phyloP scores from a whole-genome alignment of 1,140 invertebrate genomes.

The Drosophila willistoni region DNA sequence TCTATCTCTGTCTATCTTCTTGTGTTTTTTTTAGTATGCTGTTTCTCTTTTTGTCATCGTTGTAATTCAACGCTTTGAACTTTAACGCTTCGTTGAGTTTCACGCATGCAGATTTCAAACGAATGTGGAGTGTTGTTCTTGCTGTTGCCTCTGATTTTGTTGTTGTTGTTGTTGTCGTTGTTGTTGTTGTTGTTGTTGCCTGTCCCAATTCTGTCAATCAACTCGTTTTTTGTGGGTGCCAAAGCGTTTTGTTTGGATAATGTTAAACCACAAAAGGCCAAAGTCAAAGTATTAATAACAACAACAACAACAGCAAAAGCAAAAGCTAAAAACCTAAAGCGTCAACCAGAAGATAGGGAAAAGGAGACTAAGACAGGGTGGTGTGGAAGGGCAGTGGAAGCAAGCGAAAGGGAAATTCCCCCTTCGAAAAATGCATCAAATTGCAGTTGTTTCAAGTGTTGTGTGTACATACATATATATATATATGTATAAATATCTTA shows the following conservation, averaged over 20 bases:
- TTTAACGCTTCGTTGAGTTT: conserved; percentile 80
- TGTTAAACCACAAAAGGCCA: conserved; percentile 78
- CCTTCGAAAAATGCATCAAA: conserved; percentile 53
- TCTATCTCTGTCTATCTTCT: conserved; percentile 19
- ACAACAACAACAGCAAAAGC: conserved; percentile 43
- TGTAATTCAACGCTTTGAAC: conserved; percentile 78
- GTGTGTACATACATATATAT: no score
- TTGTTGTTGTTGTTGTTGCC: conserved; percentile 30
- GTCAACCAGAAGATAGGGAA: neutral
- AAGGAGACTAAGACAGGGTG: neutral
- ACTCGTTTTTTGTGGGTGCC: conserved; percentile 78
- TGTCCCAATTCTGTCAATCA: conserved; percentile 81
- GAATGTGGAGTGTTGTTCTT: conserved; percentile 37
- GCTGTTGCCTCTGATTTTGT: conserved; percentile 39
- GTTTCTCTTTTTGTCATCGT: conserved; percentile 36
- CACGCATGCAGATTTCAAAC: conserved; percentile 81
- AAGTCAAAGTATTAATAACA: conserved; percentile 75
- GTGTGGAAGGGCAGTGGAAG: neutral
- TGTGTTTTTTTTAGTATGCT: neutral
- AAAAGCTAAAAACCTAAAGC: neutral
- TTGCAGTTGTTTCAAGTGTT: conserved; percentile 42
- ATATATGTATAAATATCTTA: no score
- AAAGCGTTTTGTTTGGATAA: conserved; percentile 79
- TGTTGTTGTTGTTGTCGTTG: conserved; percentile 14
- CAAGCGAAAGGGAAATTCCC: conserved; percentile 52